These are phyloP conservation scores for Micrasema minimum DNA, from an alignment of 1,140 invertebrate species.

Conservation along the genomic window DNA sequence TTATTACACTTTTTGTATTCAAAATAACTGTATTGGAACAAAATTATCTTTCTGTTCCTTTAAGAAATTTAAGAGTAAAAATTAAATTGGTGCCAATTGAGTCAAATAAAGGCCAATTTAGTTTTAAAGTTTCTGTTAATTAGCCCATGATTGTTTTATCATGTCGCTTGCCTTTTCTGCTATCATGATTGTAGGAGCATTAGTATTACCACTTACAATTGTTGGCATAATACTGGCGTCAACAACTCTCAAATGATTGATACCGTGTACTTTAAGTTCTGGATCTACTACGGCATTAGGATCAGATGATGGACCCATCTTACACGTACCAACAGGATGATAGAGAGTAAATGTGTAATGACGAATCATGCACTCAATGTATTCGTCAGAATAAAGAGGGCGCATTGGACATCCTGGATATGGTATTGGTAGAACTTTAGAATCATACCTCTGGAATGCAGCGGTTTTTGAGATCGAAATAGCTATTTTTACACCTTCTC, in stretches of 20 bases:
- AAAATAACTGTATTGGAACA: too few species aligned
- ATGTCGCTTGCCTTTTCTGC: conserved; percentile 84
- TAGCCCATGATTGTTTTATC: too few species aligned
- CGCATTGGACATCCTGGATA: conserved; percentile 81
- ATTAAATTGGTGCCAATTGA: too few species aligned
- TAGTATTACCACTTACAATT: conserved; percentile 79
- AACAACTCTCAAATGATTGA: conserved; percentile 76
- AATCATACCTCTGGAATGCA: conserved; percentile 84
- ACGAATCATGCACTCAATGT: conserved; percentile 85
- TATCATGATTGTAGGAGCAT: conserved; percentile 82
- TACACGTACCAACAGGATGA: conserved; percentile 65
- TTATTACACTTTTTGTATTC: too few species aligned
- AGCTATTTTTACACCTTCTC: conserved; percentile 85
- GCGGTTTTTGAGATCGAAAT: conserved; percentile 80
- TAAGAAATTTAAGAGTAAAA: too few species aligned
- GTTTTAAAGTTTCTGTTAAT: too few species aligned
- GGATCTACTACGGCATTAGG: conserved; percentile 74
- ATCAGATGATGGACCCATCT: conserved; percentile 72
- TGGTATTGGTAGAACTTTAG: conserved; percentile 78
- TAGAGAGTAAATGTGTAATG: conserved; percentile 89
- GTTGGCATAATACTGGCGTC: conserved; percentile 85
- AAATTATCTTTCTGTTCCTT: too few species aligned
- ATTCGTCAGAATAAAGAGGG: conserved; percentile 81
- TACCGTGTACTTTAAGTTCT: conserved; percentile 73
- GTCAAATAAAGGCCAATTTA: too few species aligned